Conservation (phyloP, 2,113 vertebrate genomes). For the Zapornia atra region DNA sequence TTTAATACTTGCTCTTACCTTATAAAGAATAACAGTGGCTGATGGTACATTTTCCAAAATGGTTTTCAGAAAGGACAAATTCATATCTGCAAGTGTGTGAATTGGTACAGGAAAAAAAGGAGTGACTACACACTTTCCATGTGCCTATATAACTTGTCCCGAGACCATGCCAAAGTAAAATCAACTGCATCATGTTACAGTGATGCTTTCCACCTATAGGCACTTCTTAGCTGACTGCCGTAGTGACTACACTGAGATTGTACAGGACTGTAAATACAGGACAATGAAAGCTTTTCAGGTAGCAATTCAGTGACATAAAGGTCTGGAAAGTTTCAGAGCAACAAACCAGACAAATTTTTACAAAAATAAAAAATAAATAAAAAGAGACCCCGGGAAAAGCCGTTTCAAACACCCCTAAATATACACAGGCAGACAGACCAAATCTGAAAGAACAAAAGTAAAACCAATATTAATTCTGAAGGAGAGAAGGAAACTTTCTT, state of each 20-base stretch:
- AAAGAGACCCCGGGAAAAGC: not conserved
- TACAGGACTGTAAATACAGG: not conserved
- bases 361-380: not conserved
- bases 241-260: not conserved
- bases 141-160: not conserved
- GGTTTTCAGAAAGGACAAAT: not conserved
- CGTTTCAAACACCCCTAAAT: not conserved
- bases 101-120: not conserved
- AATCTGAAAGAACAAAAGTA: not conserved
- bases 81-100: not conserved
- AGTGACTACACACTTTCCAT: not conserved
- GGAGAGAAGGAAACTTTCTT: not conserved
- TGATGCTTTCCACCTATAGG: constrained; percentile 3
- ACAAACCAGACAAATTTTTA: not conserved
- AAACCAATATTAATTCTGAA: not conserved
- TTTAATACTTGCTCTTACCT: constrained; percentile 9
- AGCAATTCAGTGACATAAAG: not conserved
- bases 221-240: not conserved
- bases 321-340: not conserved
- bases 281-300: not conserved
- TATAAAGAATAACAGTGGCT: not conserved
- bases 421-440: not conserved
- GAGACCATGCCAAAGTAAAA: not conserved
- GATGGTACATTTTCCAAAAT: not conserved
- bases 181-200: not conserved